These are phyloP conservation scores for Carcina quercana DNA, from an alignment of 2,888 invertebrate species.

Conservation along the genomic window DNA sequence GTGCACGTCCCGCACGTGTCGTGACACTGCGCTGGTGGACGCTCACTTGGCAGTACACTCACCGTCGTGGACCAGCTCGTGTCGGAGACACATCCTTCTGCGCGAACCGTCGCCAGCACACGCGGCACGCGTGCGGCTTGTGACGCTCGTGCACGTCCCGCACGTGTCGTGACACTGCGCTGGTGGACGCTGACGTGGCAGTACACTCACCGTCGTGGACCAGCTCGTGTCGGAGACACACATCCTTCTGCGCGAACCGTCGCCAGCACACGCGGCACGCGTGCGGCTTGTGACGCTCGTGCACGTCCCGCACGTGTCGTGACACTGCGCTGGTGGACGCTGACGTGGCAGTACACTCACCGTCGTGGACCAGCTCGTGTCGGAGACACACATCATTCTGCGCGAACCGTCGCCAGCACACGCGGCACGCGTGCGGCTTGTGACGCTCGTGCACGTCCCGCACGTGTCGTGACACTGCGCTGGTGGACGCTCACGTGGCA, in stretches of 20 bases:
- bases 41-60: constrained; percentile 41
- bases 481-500: constrained; percentile 78
- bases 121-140: constrained; percentile 37
- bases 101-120: constrained; percentile 72
- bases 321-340: no score
- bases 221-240: no score
- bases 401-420: constrained; percentile 70
- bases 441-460: constrained; percentile 78
- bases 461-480: constrained; percentile 79
- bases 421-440: constrained; percentile 38
- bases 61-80: constrained; percentile 62
- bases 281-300: no score
- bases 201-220: no score
- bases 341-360: no score
- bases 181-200: constrained; percentile 78
- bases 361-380: constrained; percentile 65
- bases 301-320: no score
- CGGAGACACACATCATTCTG: constrained; percentile 81
- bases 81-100: constrained; percentile 81
- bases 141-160: constrained; percentile 78
- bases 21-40: constrained; percentile 76
- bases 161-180: constrained; percentile 80
- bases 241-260: no score
- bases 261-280: no score
- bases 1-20: constrained; percentile 79